Evolutionary conservation across 2,113 vertebrate species (phyloP), one percentile per base, ranked within the genome.

Genomic region (Thamnophis sirtalis): DNA sequence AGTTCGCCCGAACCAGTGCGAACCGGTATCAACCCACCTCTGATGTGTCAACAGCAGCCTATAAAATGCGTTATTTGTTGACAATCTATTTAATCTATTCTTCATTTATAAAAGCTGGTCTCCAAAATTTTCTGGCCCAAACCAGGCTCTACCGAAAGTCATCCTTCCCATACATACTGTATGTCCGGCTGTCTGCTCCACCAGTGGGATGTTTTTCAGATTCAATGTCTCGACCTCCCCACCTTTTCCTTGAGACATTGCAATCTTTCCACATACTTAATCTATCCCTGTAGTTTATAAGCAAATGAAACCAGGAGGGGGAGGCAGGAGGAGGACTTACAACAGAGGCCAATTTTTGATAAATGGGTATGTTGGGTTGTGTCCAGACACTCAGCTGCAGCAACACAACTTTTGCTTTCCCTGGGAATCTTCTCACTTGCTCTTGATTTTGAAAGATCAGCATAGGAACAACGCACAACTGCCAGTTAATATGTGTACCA

Each of bases 121-220:
- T 93, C 89, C 87, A 86, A 90, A 88, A 93, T 90, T 92, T 92
- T 38, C 48, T 91, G 28, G n/a, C 1, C 73, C 43, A 87, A 3
- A 22, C 0, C 54, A 54, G 0, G 1, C 50, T 38, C 73, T 21
- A 13, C 6, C 0, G 19, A 87, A 55, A 53, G 43, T 53, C 17
- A 9, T 87, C 43, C 19, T 51, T 38, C 26, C 24, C 33, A 9
- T 50, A 22, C 8, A 13, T 0, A n/a, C n/a, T n/a, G n/a, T n/a
- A 0, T 5, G 21, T 43, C 8, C 24, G 55, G 55, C 51, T 80
- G 90, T 7, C 11, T 28, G 0, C 0, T 89, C 58, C 24, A 49
- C 54, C 51, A 38, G 51, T 55, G 51, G 7, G 28, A 54, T 19
- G 48, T 55, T 54, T 5, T 63, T 51, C 10, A 86, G 4, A 33